phyloP scores from a whole-genome alignment of 1,140 invertebrate genomes.

The Leptoteleia sp. region DNA sequence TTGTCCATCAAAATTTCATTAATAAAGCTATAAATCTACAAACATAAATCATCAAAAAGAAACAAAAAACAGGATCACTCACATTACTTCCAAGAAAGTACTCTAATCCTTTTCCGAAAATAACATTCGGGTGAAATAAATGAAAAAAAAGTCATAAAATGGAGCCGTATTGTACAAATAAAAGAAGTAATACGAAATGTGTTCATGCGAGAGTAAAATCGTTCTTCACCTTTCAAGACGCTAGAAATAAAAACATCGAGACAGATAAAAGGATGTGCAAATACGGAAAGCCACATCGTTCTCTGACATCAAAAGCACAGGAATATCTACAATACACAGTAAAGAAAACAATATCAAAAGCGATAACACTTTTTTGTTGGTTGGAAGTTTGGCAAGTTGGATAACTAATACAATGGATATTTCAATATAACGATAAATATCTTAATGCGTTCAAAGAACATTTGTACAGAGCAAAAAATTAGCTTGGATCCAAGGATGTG shows the following conservation, averaged over 20 bases:
- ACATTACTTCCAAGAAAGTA: constrained; percentile 26
- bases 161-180: constrained; percentile 9
- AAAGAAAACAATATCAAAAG: constrained; percentile 36
- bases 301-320: constrained; percentile 49
- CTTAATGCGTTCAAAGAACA: constrained; percentile 6
- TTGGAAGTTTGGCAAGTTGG: constrained; percentile 1
- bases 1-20: constrained; percentile 65
- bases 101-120: neutral
- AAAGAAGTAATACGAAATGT: constrained; percentile 8
- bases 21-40: constrained; percentile 52
- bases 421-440: constrained; percentile 24
- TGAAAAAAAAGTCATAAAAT: neutral
- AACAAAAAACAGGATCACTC: neutral
- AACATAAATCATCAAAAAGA: constrained; percentile 21
- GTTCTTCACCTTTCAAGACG: constrained; percentile 15
- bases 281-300: constrained; percentile 28
- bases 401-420: too few species aligned
- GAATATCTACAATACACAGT: constrained; percentile 27
- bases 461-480: constrained; percentile 6
- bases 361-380: constrained; percentile 2
- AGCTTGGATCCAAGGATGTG: constrained; percentile 39
- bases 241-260: constrained; percentile 29
- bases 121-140: neutral
- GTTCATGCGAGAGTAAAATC: constrained; percentile 29
- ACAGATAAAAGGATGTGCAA: constrained; percentile 22